These are phyloP conservation scores for Excalfactoria chinensis DNA, from an alignment of 2,113 vertebrate species.

Conservation along the genomic window DNA sequence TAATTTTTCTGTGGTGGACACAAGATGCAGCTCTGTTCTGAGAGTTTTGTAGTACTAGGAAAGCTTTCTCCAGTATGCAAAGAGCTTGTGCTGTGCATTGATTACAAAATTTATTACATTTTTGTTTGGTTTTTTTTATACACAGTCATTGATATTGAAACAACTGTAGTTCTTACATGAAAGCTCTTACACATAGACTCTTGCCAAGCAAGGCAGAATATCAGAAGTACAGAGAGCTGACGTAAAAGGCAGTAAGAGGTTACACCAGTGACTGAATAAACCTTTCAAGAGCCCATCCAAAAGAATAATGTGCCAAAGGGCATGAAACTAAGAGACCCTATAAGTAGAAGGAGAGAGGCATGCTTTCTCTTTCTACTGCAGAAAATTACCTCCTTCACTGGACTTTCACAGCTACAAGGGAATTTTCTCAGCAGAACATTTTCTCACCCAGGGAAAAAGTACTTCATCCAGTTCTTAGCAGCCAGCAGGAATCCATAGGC, in stretches of 20 bases:
- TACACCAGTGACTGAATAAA: neutral
- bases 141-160: neutral
- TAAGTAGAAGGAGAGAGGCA: neutral
- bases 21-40: neutral
- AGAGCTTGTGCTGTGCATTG: neutral
- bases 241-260: neutral
- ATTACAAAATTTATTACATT: neutral
- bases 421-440: neutral
- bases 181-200: accelerated
- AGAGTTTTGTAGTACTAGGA: neutral
- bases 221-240: neutral
- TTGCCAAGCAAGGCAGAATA: neutral
- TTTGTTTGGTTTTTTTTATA: neutral
- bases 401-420: accelerated
- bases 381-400: neutral
- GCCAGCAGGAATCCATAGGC: neutral
- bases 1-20: neutral
- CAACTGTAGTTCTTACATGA: neutral
- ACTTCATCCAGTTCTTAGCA: neutral
- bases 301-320: neutral
- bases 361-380: neutral
- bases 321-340: neutral
- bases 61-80: neutral
- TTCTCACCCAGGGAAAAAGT: accelerated
- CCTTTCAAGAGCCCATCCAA: neutral